Conservation (phyloP, 2,113 vertebrate genomes). For the Melanocharis versteri region DNA sequence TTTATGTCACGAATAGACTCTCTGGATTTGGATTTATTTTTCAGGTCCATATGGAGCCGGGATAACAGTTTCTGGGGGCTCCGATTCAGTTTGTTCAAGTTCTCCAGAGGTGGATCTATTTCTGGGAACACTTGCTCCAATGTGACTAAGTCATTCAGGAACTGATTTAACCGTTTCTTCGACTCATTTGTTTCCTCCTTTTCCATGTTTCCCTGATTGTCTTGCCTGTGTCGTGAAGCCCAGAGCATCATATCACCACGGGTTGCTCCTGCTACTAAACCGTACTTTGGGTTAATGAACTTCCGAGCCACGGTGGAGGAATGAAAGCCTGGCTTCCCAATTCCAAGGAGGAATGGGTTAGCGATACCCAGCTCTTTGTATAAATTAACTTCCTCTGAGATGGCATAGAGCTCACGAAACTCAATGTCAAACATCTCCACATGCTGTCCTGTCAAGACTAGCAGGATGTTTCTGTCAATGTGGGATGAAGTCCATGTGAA, state of each 20-base stretch:
- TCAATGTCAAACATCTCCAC: conserved; percentile 88
- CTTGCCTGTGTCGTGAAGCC: conserved; percentile 57
- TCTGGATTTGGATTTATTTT: conserved; percentile 57
- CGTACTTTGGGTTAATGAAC: conserved; percentile 91
- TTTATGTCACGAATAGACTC: conserved; percentile 38
- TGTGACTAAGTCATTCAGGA: conserved; percentile 75
- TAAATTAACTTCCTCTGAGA: conserved; percentile 87
- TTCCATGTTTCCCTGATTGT: background rate
- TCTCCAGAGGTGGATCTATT: conserved; percentile 56
- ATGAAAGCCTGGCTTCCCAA: conserved; percentile 48
- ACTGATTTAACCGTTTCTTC: conserved; percentile 67
- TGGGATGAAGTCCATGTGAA: conserved; percentile 91
- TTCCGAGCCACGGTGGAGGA: conserved; percentile 85
- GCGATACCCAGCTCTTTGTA: conserved; percentile 79
- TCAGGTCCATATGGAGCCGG: conserved; percentile 37
- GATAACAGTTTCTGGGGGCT: conserved; percentile 48
- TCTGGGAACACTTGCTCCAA: conserved; percentile 73
- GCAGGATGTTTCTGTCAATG: conserved; percentile 89
- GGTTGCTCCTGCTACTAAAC: conserved; percentile 75
- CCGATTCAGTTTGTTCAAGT: conserved; percentile 12
- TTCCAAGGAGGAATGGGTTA: conserved; percentile 16
- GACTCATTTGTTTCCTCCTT: conserved; percentile 67
- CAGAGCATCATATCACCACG: conserved; percentile 76
- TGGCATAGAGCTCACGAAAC: conserved; percentile 91
- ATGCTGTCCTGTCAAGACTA: conserved; percentile 87